These are phyloP conservation scores for Idaea biselata DNA, from an alignment of 2,888 invertebrate species.

Conservation along the genomic window DNA sequence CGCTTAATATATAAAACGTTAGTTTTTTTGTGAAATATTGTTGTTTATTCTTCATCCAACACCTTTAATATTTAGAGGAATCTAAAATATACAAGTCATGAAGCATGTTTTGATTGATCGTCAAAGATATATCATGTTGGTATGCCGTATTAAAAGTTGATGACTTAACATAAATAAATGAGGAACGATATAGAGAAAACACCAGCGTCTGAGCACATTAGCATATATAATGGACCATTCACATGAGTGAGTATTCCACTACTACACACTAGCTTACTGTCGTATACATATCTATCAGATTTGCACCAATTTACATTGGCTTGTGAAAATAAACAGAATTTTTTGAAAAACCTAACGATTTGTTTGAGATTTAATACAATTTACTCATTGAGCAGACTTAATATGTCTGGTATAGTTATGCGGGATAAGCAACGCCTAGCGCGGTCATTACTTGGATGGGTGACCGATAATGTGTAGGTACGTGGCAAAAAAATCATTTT, in stretches of 20 bases:
- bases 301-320: no score
- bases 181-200: slow-evolving; percentile 52
- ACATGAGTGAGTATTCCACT: background rate
- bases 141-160: slow-evolving; percentile 65
- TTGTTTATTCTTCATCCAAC: background rate
- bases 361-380: no score
- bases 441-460: no score
- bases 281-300: no score
- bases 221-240: slow-evolving; percentile 39
- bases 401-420: no score
- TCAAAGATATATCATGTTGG: slow-evolving; percentile 57
- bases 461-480: no score
- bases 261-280: no score
- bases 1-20: background rate
- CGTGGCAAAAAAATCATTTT: no score
- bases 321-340: no score
- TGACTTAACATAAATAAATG: slow-evolving; percentile 73
- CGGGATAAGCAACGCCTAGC: no score
- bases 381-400: no score
- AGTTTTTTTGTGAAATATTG: background rate
- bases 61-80: background rate
- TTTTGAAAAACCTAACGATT: no score
- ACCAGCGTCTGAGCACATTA: slow-evolving; percentile 43
- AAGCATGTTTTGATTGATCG: slow-evolving; percentile 63
- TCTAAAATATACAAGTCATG: slow-evolving; percentile 8